Conservation (phyloP, 2,888 invertebrate genomes). For the Nomada ferruginata region DNA sequence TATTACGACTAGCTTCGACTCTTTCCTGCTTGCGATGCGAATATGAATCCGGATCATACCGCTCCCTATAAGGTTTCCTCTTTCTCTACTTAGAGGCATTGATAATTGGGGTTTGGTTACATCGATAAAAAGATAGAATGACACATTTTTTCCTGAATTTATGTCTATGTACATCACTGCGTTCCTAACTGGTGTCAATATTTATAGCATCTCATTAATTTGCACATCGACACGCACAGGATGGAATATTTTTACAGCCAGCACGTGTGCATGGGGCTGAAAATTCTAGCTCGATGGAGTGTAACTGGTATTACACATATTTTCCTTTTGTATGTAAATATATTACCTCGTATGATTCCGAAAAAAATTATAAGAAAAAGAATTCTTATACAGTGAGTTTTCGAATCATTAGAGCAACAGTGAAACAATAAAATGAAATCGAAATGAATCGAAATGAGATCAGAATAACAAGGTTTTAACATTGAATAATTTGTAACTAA, state of each 20-base stretch:
- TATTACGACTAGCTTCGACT: conserved; percentile 48
- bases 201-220: conserved; percentile 78
- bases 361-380: too few relatives aligned
- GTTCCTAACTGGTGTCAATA: conserved; percentile 76
- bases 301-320: too few relatives aligned
- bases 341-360: too few relatives aligned
- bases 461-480: too few relatives aligned
- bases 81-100: conserved; percentile 79
- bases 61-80: conserved; percentile 73
- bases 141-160: conserved; percentile 67
- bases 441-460: too few relatives aligned
- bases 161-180: conserved; percentile 70
- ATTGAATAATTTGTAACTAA: too few relatives aligned
- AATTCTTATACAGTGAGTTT: too few relatives aligned
- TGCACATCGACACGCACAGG: conserved; percentile 40
- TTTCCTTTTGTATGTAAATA: too few relatives aligned
- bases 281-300: background rate
- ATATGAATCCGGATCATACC: conserved; percentile 59
- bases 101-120: conserved; percentile 84
- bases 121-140: conserved; percentile 77
- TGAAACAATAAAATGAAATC: too few relatives aligned
- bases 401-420: too few relatives aligned
- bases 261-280: background rate
- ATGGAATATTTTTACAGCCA: conserved; percentile 14
- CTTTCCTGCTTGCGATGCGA: conserved; percentile 47